phyloP scores from a whole-genome alignment of 2,888 invertebrate species.

The Herminia tarsipennalis region DNA sequence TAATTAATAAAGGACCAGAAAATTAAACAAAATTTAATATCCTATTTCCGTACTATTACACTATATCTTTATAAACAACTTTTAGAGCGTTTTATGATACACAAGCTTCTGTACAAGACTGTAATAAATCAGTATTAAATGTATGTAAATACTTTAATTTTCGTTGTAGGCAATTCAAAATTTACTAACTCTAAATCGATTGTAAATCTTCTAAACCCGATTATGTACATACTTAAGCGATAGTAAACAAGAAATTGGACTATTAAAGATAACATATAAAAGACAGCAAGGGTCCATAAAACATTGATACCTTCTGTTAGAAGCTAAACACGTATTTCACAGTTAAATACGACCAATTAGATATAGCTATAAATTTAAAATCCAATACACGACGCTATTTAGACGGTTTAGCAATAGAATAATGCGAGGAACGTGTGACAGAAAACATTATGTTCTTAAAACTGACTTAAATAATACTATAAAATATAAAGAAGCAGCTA shows the following conservation, averaged over 20 bases:
- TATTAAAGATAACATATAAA: conserved; percentile 23
- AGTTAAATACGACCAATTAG: conserved; percentile 59
- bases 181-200: conserved; percentile 26
- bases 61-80: no score
- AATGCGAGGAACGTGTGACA: conserved; percentile 23
- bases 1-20: conserved; percentile 8
- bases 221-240: conserved; percentile 20
- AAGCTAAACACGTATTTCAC: conserved; percentile 56
- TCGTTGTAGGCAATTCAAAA: conserved; percentile 13
- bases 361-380: conserved; percentile 62
- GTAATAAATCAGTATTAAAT: no score
- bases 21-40: conserved; percentile 1
- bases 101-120: no score
- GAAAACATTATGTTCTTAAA: conserved; percentile 28
- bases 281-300: conserved; percentile 29
- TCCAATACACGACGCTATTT: conserved; percentile 49
- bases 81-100: no score
- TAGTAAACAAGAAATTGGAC: conserved; percentile 28
- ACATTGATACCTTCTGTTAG: conserved; percentile 33
- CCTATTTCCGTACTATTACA: conserved; percentile 6
- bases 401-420: conserved; percentile 31
- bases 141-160: conserved; percentile 5
- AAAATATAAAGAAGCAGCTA: no score
- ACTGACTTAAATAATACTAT: conserved; percentile 25
- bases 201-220: conserved; percentile 31